Evolutionary conservation across 2,113 vertebrate species (phyloP).

Genomic region (Pseudorhombus dupliciocellatus): DNA sequence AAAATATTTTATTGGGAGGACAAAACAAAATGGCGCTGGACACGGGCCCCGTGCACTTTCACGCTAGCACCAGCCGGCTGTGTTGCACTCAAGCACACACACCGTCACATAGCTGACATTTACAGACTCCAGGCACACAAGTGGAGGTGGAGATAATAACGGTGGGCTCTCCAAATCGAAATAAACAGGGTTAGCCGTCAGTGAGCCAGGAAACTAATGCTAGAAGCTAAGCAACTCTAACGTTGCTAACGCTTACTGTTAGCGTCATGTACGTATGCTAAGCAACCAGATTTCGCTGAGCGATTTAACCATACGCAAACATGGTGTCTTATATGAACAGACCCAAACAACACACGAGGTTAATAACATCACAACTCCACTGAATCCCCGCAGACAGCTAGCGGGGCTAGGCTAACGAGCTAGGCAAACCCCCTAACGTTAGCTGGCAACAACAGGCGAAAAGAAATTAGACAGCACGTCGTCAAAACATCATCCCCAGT

Average conservation of each 20-base stretch:
- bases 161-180: neutral
- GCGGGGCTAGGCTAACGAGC: slow-evolving; percentile 43
- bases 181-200: neutral
- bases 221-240: slow-evolving; percentile 5
- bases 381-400: neutral
- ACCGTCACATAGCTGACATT: too few species aligned
- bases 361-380: neutral
- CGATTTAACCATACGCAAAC: neutral
- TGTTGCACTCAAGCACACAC: neutral
- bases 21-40: slow-evolving; percentile 86
- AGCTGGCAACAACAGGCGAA: slow-evolving; percentile 56
- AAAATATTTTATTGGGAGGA: slow-evolving; percentile 69
- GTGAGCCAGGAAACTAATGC: neutral
- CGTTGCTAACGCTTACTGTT: slow-evolving; percentile 28
- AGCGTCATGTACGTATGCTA: neutral
- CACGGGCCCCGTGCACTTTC: slow-evolving; percentile 62
- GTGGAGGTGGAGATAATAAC: neutral
- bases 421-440: slow-evolving; percentile 11
- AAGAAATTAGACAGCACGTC: slow-evolving; percentile 16
- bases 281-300: neutral
- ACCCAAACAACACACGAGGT: rapidly evolving
- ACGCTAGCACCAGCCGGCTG: slow-evolving; percentile 34
- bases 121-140: neutral
- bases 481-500: neutral
- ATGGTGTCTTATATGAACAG: rapidly evolving